These are phyloP conservation scores for Phoenicopterus ruber DNA, from an alignment of 2,113 vertebrate genomes.

Conservation along the genomic window DNA sequence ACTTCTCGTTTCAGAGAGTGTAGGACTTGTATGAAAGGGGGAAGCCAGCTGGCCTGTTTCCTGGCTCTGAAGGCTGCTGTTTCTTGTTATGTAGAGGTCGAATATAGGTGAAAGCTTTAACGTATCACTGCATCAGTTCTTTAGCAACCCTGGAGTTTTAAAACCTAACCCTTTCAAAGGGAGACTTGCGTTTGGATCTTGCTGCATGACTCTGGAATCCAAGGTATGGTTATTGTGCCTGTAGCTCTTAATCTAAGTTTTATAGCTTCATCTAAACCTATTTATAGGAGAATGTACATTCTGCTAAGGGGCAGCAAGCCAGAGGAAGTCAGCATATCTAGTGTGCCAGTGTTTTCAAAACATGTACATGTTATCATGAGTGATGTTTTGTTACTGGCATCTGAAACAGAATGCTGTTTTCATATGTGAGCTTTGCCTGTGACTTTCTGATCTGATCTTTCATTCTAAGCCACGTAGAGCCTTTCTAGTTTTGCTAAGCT, in stretches of 20 bases:
- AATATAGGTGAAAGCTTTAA: not conserved
- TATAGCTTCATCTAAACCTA: not conserved
- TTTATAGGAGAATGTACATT: not conserved
- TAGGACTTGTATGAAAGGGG: not conserved
- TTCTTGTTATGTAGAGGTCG: not conserved
- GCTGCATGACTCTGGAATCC: not conserved
- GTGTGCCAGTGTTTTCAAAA: not conserved
- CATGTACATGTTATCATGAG: not conserved
- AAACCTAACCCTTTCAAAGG: not conserved
- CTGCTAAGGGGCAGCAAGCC: not conserved
- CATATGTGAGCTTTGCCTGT: not conserved
- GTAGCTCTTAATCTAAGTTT: not conserved
- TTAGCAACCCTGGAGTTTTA: not conserved
- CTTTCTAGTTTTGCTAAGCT: not conserved
- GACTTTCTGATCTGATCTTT: not conserved
- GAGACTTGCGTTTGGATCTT: not conserved
- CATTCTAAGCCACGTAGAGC: not conserved
- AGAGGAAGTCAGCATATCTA: not conserved
- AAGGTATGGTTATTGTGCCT: not conserved
- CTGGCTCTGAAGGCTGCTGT: not conserved
- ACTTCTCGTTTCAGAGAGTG: not conserved
- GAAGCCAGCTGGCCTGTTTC: not conserved
- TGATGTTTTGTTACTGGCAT: not conserved
- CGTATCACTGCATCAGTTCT: not conserved
- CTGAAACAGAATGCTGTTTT: not conserved